Base-by-base conservation (phyloP, 2,113 vertebrate genomes). In the Vulpes lagopus region DNA sequence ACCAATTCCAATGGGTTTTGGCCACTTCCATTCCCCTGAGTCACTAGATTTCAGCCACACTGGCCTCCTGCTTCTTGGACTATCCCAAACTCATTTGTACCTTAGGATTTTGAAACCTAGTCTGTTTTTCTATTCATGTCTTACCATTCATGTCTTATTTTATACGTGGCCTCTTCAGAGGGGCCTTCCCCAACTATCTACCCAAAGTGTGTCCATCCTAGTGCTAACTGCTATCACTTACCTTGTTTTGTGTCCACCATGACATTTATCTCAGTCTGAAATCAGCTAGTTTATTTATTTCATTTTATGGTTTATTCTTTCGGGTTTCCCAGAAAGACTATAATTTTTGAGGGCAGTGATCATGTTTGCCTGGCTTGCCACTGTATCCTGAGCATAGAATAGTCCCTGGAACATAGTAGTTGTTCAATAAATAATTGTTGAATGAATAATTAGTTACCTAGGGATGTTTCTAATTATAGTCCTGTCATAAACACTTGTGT, bases 381-480 rank as follows among this genome's bases (percentile, higher is more conserved):
- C 11, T 65, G 2, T 86, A 91, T 91, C 59, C 51, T 23, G 38
- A 82, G 19, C 30, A 78, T 69, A 51, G 51, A 69, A 53, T 16
- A 79, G 60, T 91, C n/a, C 64, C 35, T 80, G 30, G 3, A 85
- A 73, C 38, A 79, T 3, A 65, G 51, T 9, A 49, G 53, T 20
- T 97, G n/a, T 67, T 94, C 60, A 85, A 55, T 67, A 78, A 71
- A 87, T 78, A 74, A 1, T 94, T 84, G 53, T 73, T 27, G 8
- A 93, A 16, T 89, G 25, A 43, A 80, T 91, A 79, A 88, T 80
- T 96, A 81, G 62, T 76, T 86, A 96, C 35, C 30, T 83, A 49
- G 73, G 43, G 23, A 35, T 94, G 32, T 73, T 96, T 96, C 23
- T 82, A 64, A 71, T 84, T 81, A 49, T 81, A 78, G 92, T 95